Evolutionary conservation across 2,113 vertebrate genomes (phyloP).

Genomic region (Dolichallabes microphthalmus): DNA sequence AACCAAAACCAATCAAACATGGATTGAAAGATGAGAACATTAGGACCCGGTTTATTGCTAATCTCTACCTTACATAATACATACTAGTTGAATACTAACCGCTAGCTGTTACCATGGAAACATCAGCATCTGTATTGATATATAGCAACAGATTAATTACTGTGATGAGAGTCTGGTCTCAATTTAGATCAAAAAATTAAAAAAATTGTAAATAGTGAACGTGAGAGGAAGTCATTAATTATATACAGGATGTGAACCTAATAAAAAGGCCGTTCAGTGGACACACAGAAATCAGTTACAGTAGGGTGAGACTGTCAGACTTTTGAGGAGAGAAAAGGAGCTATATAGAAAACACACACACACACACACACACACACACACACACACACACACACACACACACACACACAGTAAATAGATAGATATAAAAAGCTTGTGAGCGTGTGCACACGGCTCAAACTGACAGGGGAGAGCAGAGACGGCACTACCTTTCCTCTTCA

Average conservation of each 20-base stretch:
- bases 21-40: background rate
- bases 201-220: too few species aligned
- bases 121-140: background rate
- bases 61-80: background rate
- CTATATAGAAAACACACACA: slow-evolving; percentile 29
- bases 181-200: background rate
- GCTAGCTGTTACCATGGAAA: background rate
- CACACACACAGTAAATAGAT: background rate
- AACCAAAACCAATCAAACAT: background rate
- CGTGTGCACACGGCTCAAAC: slow-evolving; percentile 39
- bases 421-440: slow-evolving; percentile 9
- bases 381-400: slow-evolving; percentile 15
- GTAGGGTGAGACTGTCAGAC: slow-evolving; percentile 32
- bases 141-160: background rate
- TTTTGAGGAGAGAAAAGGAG: slow-evolving; percentile 39
- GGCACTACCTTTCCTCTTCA: slow-evolving; percentile 76
- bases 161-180: background rate
- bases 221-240: background rate
- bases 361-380: slow-evolving; percentile 44
- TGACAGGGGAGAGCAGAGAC: slow-evolving; percentile 45
- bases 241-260: slow-evolving; percentile 4
- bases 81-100: background rate
- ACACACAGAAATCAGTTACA: too few species aligned
- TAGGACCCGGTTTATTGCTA: background rate
- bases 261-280: background rate